Conservation (phyloP, 1,140 invertebrate species). For the Drosophila athabasca region DNA sequence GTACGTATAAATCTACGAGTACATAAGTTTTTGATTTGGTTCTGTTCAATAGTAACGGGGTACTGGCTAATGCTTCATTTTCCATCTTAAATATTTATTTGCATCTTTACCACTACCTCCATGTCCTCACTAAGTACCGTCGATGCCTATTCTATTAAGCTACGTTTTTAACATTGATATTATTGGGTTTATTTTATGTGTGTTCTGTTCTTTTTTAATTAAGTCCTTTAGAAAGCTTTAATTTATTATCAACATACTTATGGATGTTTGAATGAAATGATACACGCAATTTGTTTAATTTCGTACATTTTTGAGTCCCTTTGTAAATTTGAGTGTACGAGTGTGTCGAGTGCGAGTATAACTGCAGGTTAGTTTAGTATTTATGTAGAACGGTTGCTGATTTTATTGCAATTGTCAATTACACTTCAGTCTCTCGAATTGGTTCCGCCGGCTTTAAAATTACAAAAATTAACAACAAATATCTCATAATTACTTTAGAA, state of each 20-base stretch:
- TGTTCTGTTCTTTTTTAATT: constrained; percentile 5
- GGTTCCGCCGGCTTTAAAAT: constrained; percentile 88
- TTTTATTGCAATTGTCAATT: constrained; percentile 81
- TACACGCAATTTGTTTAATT: neutral
- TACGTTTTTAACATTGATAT: too few species aligned
- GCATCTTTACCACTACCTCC: too few species aligned
- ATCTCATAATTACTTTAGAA: constrained; percentile 72
- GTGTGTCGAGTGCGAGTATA: constrained; percentile 18
- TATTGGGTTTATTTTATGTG: neutral
- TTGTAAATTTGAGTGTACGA: constrained; percentile 4
- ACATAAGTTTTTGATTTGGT: constrained; percentile 1
- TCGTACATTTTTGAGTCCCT: constrained; percentile 3
- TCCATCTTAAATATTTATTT: neutral
- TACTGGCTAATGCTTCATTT: constrained; percentile 3
- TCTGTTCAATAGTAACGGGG: neutral
- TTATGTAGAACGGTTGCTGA: constrained; percentile 48
- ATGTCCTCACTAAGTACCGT: too few species aligned
- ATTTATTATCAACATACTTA: constrained; percentile 8
- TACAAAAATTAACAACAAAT: constrained; percentile 84
- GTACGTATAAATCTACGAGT: constrained; percentile 7
- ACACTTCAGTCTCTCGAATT: constrained; percentile 89
- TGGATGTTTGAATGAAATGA: constrained; percentile 3
- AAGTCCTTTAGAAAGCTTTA: constrained; percentile 1
- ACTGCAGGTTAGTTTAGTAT: constrained; percentile 49
- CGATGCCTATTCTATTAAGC: too few species aligned